Conservation (phyloP, 2,888 invertebrate genomes). For the Cantharis rufa region DNA sequence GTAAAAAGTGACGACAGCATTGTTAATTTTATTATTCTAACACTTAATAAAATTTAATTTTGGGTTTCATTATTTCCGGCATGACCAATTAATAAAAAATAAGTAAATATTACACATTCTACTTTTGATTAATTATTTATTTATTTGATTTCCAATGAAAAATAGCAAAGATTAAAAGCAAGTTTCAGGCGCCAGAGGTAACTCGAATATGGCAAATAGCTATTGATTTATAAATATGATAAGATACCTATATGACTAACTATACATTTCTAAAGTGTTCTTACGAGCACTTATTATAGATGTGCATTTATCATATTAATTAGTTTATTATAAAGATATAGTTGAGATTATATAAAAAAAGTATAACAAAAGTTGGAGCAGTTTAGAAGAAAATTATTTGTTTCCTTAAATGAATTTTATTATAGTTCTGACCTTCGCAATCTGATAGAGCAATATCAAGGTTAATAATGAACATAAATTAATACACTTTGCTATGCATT, state of each 20-base stretch:
- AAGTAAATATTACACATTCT: not conserved
- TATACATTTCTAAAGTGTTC: not conserved
- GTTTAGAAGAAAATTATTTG: not conserved
- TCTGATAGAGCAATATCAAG: constrained; percentile 29
- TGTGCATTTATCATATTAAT: not conserved
- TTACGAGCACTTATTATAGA: not conserved
- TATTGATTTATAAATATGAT: not conserved
- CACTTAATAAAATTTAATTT: too few relatives aligned
- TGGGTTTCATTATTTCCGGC: too few relatives aligned
- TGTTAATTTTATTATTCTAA: too few relatives aligned
- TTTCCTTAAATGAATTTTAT: constrained; percentile 16
- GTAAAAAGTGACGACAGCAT: too few relatives aligned
- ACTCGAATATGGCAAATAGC: not conserved
- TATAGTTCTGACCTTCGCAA: constrained; percentile 19
- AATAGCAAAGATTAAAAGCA: not conserved
- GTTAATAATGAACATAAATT: constrained; percentile 11
- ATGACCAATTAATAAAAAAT: not conserved
- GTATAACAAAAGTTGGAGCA: not conserved
- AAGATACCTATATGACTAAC: not conserved
- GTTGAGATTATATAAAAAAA: not conserved
- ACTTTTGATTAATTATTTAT: not conserved
- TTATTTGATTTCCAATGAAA: not conserved
- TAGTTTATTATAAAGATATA: not conserved
- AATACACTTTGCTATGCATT: not conserved
- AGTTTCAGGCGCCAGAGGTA: not conserved